Evolutionary conservation across 2,113 vertebrate species (phyloP).

Genomic region (Hiodon alosoides): DNA sequence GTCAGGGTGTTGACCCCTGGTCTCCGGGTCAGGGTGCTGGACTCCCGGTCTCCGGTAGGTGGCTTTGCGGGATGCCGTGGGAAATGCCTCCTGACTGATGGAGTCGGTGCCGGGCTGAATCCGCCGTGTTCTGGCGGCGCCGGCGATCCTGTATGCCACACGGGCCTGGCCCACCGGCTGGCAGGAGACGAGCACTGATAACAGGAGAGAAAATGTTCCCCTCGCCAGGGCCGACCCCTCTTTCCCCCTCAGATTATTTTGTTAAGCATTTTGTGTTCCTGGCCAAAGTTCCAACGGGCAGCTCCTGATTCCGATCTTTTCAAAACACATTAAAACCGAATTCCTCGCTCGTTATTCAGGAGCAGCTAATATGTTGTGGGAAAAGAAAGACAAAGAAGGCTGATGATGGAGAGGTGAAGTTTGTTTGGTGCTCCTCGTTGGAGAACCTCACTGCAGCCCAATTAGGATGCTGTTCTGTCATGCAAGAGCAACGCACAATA

Average conservation of each 20-base stretch:
- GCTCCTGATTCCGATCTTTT: neutral
- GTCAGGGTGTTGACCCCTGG: no score
- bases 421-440: neutral
- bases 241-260: neutral
- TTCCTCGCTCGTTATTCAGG: conserved; percentile 4
- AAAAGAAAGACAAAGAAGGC: neutral
- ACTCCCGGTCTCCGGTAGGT: conserved; percentile 6
- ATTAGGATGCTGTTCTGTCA: neutral
- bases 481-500: neutral
- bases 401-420: neutral
- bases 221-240: neutral
- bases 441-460: neutral
- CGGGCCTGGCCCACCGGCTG: conserved; percentile 12
- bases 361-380: neutral
- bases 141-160: conserved; percentile 31
- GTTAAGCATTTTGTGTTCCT: neutral
- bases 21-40: conserved; percentile 5
- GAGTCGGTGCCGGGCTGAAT: conserved; percentile 30
- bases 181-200: conserved; percentile 1
- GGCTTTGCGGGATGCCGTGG: conserved; percentile 50
- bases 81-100: conserved; percentile 55
- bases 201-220: neutral
- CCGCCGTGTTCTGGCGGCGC: conserved; percentile 35
- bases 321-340: conserved; percentile 7
- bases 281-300: neutral